phyloP scores from a whole-genome alignment of 2,113 vertebrate genomes.

The Cygnus buccinator region DNA sequence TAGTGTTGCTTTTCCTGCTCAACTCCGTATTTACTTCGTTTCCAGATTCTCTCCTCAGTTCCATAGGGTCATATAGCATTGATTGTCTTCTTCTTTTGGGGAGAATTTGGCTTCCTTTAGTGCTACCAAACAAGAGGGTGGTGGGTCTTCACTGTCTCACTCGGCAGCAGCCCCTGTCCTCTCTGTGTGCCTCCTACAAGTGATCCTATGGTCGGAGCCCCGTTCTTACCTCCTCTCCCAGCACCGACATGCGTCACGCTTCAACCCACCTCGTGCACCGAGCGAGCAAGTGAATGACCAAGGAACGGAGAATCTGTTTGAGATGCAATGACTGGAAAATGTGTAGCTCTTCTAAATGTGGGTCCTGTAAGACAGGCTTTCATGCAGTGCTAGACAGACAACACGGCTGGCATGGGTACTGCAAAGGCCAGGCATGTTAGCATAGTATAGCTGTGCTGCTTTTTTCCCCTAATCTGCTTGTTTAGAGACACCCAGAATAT shows the following conservation, averaged over 20 bases:
- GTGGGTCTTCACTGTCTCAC: background rate
- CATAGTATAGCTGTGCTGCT: background rate
- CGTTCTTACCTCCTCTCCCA: background rate
- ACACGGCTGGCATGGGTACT: background rate
- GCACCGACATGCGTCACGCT: accelerated
- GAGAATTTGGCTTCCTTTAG: background rate
- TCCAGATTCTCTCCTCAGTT: background rate
- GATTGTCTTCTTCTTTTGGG: background rate
- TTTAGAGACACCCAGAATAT: slow-evolving; percentile 10
- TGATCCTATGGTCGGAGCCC: background rate
- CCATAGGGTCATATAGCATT: background rate
- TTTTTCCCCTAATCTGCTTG: slow-evolving; percentile 11
- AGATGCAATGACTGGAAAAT: background rate
- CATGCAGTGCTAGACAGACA: background rate
- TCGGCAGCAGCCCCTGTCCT: background rate
- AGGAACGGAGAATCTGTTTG: background rate
- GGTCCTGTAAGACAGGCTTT: background rate
- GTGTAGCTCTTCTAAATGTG: background rate
- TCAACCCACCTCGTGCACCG: background rate
- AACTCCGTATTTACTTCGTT: background rate
- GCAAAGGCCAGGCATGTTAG: background rate
- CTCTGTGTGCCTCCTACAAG: accelerated
- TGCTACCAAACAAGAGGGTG: background rate
- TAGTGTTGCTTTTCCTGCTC: background rate
- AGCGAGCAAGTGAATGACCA: background rate